Percentiles rank a stretch among this genome's conserved stretches.
Conservation (phyloP, 2,797 vertebrate species). For the Pampus argenteus region DNA sequence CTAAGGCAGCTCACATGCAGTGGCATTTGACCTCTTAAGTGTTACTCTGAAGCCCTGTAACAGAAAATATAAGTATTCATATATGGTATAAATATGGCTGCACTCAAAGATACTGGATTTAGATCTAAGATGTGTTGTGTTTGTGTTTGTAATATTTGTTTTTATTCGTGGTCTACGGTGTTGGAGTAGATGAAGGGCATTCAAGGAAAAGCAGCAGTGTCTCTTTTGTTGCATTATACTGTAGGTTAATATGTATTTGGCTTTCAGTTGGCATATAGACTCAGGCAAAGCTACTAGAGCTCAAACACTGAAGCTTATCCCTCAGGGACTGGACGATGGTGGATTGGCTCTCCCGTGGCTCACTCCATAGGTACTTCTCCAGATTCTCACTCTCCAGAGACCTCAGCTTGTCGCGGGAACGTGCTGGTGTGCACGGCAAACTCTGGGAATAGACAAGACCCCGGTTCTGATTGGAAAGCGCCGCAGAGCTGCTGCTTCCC, state of each 20-base stretch:
- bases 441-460: conserved; percentile 73
- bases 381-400: conserved; percentile 86
- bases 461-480: conserved; percentile 46
- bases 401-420: conserved; percentile 75
- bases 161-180: conserved; percentile 32
- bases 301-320: conserved; percentile 98
- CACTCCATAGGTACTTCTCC: conserved; percentile 93
- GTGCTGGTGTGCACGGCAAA: conserved; percentile 81
- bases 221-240: conserved; percentile 50
- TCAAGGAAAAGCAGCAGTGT: conserved; percentile 63
- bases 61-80: conserved; percentile 39
- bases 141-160: conserved; percentile 36
- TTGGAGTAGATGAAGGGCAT: conserved; percentile 15
- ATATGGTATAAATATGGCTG: conserved; percentile 40
- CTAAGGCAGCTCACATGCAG: conserved; percentile 64
- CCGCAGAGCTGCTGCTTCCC: conserved; percentile 16
- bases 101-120: conserved; percentile 34
- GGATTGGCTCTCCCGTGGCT: conserved; percentile 89
- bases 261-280: conserved; percentile 31
- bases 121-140: conserved; percentile 29
- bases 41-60: conserved; percentile 51
- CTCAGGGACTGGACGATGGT: conserved; percentile 96
- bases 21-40: conserved; percentile 35
- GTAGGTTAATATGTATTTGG: conserved; percentile 56
- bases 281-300: conserved; percentile 97